phyloP scores from a whole-genome alignment of 2,888 invertebrate genomes.

The Fissipunctia ypsillon region DNA sequence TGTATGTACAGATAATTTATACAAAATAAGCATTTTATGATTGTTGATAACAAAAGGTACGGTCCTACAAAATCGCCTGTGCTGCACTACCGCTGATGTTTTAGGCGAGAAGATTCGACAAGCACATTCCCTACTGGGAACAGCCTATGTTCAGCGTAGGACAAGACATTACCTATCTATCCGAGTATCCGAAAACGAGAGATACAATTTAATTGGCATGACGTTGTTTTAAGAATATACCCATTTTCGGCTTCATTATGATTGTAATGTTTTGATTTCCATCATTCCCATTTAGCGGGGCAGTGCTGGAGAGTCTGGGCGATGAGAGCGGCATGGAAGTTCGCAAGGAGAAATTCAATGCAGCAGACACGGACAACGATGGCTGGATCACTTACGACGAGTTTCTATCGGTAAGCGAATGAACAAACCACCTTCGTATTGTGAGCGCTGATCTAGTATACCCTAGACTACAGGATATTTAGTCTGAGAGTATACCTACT shows the following conservation, averaged over 20 bases:
- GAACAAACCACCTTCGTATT: background rate
- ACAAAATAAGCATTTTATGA: background rate
- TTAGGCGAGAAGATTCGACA: background rate
- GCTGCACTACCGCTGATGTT: background rate
- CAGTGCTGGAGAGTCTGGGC: constrained; percentile 90
- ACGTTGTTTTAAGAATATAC: background rate
- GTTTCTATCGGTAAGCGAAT: constrained; percentile 85
- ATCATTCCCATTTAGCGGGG: constrained; percentile 75
- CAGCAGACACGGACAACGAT: constrained; percentile 88
- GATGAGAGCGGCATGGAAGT: constrained; percentile 87
- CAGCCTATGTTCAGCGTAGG: background rate
- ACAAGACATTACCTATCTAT: too few species aligned
- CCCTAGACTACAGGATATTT: too few species aligned
- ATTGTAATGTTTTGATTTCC: background rate
- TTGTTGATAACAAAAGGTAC: background rate
- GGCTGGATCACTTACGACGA: constrained; percentile 91
- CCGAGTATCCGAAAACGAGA: background rate
- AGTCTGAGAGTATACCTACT: background rate
- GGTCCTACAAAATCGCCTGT: too few species aligned
- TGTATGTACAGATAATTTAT: background rate
- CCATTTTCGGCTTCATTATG: background rate
- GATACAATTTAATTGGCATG: background rate
- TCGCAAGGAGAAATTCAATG: constrained; percentile 87
- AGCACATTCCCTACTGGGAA: background rate
- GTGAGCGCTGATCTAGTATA: background rate